Percentiles rank a stretch among this genome's conserved stretches.
phyloP scores from a whole-genome alignment of 2,797 vertebrate genomes.

The Oryzias sinensis region DNA sequence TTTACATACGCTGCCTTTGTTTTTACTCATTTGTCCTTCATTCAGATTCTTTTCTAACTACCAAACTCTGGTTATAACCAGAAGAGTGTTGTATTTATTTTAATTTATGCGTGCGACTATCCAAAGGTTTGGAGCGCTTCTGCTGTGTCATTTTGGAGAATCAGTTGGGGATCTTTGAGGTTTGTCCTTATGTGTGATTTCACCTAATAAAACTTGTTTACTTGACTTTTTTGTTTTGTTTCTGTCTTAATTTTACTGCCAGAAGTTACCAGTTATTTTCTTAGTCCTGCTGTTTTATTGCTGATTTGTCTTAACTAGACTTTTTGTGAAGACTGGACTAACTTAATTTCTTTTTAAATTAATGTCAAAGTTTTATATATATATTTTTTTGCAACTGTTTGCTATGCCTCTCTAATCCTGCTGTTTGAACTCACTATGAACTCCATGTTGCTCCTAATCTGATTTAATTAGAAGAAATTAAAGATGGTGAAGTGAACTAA shows the following conservation, averaged over 20 bases:
- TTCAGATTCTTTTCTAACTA: slow-evolving; percentile 24
- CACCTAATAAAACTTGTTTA: slow-evolving; percentile 22
- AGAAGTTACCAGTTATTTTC: slow-evolving; percentile 16
- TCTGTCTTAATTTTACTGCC: slow-evolving; percentile 32
- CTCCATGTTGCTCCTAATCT: slow-evolving; percentile 51
- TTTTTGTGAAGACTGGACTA: slow-evolving; percentile 39
- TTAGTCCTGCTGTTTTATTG: slow-evolving; percentile 19
- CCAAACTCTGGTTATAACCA: slow-evolving; percentile 32
- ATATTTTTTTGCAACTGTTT: slow-evolving; percentile 29
- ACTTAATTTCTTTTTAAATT: slow-evolving; percentile 22
- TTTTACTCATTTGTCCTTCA: slow-evolving; percentile 15
- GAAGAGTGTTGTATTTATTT: slow-evolving; percentile 66
- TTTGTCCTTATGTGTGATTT: slow-evolving; percentile 32
- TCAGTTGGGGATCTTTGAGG: slow-evolving; percentile 26
- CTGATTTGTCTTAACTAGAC: slow-evolving; percentile 18
- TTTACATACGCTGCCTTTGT: slow-evolving; percentile 8
- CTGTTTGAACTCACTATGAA: slow-evolving; percentile 56
- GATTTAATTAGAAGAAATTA: slow-evolving; percentile 66
- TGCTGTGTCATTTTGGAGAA: slow-evolving; percentile 44
- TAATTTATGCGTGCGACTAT: slow-evolving; percentile 69
- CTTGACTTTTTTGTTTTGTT: slow-evolving; percentile 8
- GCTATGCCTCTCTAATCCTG: slow-evolving; percentile 47
- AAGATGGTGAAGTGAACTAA: slow-evolving; percentile 54
- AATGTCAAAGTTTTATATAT: slow-evolving; percentile 20
- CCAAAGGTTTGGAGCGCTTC: slow-evolving; percentile 40